A percentile compares a stretch with the other conserved stretches of the same genome.
These are phyloP conservation scores for Alloscopus bannaensis DNA, from an alignment of 2,888 invertebrate genomes.

Conservation along the genomic window DNA sequence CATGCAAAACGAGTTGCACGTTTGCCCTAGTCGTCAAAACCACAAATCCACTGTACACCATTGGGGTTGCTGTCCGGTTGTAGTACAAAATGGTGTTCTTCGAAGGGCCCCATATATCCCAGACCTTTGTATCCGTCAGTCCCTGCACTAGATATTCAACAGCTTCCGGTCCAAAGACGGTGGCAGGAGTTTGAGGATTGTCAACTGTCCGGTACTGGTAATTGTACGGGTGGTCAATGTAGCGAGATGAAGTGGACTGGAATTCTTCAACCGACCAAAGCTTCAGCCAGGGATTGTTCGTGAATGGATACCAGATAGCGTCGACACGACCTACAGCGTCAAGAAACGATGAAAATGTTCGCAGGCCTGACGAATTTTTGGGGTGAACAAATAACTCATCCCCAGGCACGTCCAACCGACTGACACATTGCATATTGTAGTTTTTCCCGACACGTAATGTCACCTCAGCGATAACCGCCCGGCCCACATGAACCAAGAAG, in stretches of 20 bases:
- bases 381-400: slow-evolving; percentile 44
- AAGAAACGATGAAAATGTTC: not conserved
- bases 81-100: slow-evolving; percentile 53
- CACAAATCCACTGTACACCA: slow-evolving; percentile 35
- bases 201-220: slow-evolving; percentile 25
- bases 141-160: slow-evolving; percentile 4
- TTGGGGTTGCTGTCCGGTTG: slow-evolving; percentile 15
- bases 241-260: slow-evolving; percentile 28
- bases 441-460: slow-evolving; percentile 22
- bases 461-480: slow-evolving; percentile 39
- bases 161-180: slow-evolving; percentile 27
- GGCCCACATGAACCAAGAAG: slow-evolving; percentile 54
- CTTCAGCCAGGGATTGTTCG: slow-evolving; percentile 56
- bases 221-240: slow-evolving; percentile 41
- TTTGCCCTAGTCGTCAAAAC: slow-evolving; percentile 45
- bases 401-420: slow-evolving; percentile 23
- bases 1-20: slow-evolving; percentile 48
- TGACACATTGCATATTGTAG: slow-evolving; percentile 42
- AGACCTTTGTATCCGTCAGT: not conserved
- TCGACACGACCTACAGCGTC: slow-evolving; percentile 43
- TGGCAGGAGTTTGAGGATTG: slow-evolving; percentile 27
- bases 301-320: slow-evolving; percentile 51
- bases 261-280: slow-evolving; percentile 35
- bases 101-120: slow-evolving; percentile 63
- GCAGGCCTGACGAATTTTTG: not conserved